Conservation (phyloP, 2,113 vertebrate genomes). For the Cathartes aura region DNA sequence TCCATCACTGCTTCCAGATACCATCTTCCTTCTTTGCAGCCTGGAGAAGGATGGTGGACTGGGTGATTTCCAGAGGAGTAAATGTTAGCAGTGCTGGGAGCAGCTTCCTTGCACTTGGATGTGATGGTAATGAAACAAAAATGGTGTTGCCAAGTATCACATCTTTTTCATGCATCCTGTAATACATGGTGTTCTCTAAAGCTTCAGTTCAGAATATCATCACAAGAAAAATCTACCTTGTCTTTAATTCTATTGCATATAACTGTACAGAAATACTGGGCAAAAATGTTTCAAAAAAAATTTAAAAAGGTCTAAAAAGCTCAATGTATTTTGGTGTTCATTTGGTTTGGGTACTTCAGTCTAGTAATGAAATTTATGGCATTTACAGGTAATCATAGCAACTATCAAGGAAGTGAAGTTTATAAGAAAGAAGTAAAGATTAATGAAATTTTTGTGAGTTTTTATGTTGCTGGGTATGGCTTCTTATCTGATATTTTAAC, state of each 20-base stretch:
- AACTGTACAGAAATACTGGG: not conserved
- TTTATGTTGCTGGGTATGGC: not conserved
- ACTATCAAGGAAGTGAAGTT: not conserved
- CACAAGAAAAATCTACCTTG: not conserved
- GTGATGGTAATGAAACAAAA: slow-evolving; percentile 10
- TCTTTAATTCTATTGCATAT: not conserved
- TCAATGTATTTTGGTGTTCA: not conserved
- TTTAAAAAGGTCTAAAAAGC: not conserved
- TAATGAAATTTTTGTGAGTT: not conserved
- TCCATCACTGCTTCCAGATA: not conserved
- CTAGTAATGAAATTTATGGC: not conserved
- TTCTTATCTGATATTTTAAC: not conserved
- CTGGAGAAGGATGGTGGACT: not conserved
- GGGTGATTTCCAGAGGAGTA: slow-evolving; percentile 2
- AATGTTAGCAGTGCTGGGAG: slow-evolving; percentile 29
- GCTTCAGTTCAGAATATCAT: not conserved
- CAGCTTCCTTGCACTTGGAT: not conserved
- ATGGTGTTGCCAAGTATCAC: not conserved
- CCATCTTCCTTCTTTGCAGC: not conserved
- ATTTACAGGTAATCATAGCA: not conserved
- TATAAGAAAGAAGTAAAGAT: not conserved
- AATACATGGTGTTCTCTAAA: not conserved
- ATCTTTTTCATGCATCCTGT: not conserved
- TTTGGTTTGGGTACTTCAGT: not conserved
- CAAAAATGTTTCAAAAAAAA: not conserved